Conservation (phyloP, 2,888 invertebrate genomes). For the Notocelia uddmanniana region DNA sequence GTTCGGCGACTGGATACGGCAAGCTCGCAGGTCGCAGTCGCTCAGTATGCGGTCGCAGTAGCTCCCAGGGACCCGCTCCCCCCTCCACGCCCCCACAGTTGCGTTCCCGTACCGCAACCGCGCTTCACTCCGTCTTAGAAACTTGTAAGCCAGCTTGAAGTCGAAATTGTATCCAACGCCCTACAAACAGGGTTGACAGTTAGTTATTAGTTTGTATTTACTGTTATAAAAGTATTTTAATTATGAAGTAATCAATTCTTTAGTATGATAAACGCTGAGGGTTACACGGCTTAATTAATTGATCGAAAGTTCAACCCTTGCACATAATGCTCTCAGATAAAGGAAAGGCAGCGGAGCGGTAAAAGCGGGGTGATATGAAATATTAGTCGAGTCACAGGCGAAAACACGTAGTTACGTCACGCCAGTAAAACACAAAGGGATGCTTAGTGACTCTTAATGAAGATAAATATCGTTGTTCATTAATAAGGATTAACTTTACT, state of each 20-base stretch:
- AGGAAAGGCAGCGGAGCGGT: slow-evolving; percentile 78
- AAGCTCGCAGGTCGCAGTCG: slow-evolving; percentile 89
- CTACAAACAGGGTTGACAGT: slow-evolving; percentile 73
- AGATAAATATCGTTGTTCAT: slow-evolving; percentile 83
- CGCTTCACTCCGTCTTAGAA: slow-evolving; percentile 91
- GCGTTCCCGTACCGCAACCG: slow-evolving; percentile 92
- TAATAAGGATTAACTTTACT: slow-evolving; percentile 79
- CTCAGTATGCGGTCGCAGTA: slow-evolving; percentile 93
- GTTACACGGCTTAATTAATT: slow-evolving; percentile 82
- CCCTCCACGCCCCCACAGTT: slow-evolving; percentile 90
- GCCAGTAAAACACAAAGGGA: slow-evolving; percentile 81
- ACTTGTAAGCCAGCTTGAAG: slow-evolving; percentile 94
- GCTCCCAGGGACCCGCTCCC: slow-evolving; percentile 90
- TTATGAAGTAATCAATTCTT: slow-evolving; percentile 33
- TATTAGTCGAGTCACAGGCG: slow-evolving; percentile 81
- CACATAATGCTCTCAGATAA: slow-evolving; percentile 81
- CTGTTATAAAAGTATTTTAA: slow-evolving; percentile 40
- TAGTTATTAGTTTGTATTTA: slow-evolving; percentile 45
- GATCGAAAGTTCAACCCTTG: slow-evolving; percentile 83
- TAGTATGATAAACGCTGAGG: slow-evolving; percentile 57
- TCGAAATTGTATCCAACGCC: slow-evolving; percentile 93
- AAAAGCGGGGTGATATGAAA: slow-evolving; percentile 81
- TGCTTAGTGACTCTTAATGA: slow-evolving; percentile 83
- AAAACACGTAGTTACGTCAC: slow-evolving; percentile 78
- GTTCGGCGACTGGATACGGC: slow-evolving; percentile 94